Base-by-base conservation (phyloP, 2,113 vertebrate species). In the Equus przewalskii region DNA sequence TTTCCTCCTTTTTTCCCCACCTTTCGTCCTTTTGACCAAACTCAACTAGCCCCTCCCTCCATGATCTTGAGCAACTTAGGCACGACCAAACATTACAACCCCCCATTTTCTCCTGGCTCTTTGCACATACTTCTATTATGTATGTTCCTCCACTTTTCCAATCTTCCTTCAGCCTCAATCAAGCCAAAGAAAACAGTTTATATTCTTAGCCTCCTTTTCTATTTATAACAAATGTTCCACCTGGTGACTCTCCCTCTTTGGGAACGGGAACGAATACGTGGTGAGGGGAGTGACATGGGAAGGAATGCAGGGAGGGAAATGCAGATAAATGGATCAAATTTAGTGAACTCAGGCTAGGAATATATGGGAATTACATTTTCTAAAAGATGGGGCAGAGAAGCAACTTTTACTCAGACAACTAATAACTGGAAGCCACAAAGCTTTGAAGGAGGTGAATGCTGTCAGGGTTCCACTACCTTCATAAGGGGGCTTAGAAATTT, bases 311-410 rank as follows among this genome's bases (percentile, higher is more conserved):
- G 7, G 26, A 5, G 3, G 8, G 8, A 89, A 92, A 56, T 16
- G 75, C 86, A 89, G 65, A 64, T 13, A 26, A 28, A 54, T 15
- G 36, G 30, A 80, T 14, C n/a, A 1, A 11, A 41, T 64, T 24
- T 18, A 19, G 41, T 11, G 33, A n/a, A 30, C 18, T 3, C 28
- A 92, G 58, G 21, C 73, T 30, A 0, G n/a, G 72, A 64, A 49
- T 7, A 28, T 41, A n/a, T 0, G 1, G 3, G 41, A 54, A 49
- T 24, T 1, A 49, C 49, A 33, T 2, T 13, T 11, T 24, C 58
- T 24, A 11, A 26, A 19, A 54, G 51, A 54, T 1, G 14, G 22
- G 46, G 12, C 62, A 78, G 16, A 82, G 22, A 49, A 58, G 41
- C 11, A 30, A 78, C 64, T 84, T 58, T 33, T 67, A 72, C 16